These are phyloP conservation scores for Microctonus aethiopoides DNA, from an alignment of 2,888 invertebrate species.

Conservation along the genomic window DNA sequence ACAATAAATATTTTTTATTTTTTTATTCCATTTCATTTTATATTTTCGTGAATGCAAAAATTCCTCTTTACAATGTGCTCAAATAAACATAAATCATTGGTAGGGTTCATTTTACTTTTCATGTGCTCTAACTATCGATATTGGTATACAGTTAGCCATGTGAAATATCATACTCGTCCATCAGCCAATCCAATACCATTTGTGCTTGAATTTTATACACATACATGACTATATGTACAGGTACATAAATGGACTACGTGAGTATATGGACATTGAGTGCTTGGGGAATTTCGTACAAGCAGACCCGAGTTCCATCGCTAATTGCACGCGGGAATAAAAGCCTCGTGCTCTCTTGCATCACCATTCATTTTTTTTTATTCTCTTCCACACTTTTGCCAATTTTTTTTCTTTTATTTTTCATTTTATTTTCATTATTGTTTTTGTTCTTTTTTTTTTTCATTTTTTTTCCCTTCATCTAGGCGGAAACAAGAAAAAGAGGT, in stretches of 20 bases:
- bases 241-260: background rate
- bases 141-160: no score
- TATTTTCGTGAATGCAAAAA: no score
- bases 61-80: no score
- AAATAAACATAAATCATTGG: no score
- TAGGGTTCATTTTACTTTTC: no score
- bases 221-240: background rate
- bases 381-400: slow-evolving; percentile 29
- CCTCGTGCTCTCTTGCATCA: slow-evolving; percentile 44
- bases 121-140: no score
- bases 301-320: slow-evolving; percentile 23
- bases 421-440: background rate
- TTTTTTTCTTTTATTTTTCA: slow-evolving; percentile 15
- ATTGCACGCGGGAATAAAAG: slow-evolving; percentile 31
- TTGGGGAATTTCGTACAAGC: slow-evolving; percentile 27
- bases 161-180: slow-evolving; percentile 9
- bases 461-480: slow-evolving; percentile 14
- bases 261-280: slow-evolving; percentile 24
- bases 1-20: no score
- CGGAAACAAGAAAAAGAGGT: background rate
- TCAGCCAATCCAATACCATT: slow-evolving; percentile 32
- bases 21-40: no score
- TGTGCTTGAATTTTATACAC: background rate
- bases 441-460: background rate
- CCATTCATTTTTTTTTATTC: slow-evolving; percentile 27